Evolutionary conservation across 2,888 invertebrate genomes (phyloP), one percentile per base, ranked within the genome.

Genomic region (Anticlea derivata): DNA sequence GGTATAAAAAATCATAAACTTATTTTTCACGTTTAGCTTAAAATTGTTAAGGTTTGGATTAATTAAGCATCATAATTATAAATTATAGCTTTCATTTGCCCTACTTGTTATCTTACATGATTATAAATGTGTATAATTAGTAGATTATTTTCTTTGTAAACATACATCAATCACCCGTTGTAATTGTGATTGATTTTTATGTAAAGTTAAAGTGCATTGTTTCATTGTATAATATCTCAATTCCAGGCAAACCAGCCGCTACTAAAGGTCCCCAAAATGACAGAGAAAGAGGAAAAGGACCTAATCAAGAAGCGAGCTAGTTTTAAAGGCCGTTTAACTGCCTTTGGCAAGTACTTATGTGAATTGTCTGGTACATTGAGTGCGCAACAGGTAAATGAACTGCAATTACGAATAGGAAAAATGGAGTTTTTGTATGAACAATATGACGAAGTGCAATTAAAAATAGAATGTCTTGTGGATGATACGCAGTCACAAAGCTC

Each of bases 361-460:
- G 24, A n/a, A n/a, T 45, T 55, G 31, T 22, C 29, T 6, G 13
- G 5, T 29, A 30, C 52, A 0, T 30, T 58, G 29, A 41, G 8
- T 6, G 7, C 33, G 10, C 23, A 38, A 11, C 47, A 40, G 13
- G 49, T 40, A 10, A 53, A 11, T 20, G 58, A 61, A 22, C 55
- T 63, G 23, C 58, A 61, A 10, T 49, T 61, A 8, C 51, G 61
- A 11, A 30, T 58, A 5, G 47, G 39, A 41, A 58, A 51, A 20
- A 46, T 61, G 0, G 54, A 60, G 23, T 0, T 22, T 1, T 48
- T 63, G 23, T 62, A 58, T 45, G 38, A 45, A 0, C 49, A 55
- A 20, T 66, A 54, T 23, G 62, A 65, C 31, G 58, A 61, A 37
- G 57, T 61, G 6, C 61, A 66, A 30, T 37, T 50, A 23, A 7